Conservation (phyloP, 1,140 invertebrate species). For the Brachionus paranguensis region DNA sequence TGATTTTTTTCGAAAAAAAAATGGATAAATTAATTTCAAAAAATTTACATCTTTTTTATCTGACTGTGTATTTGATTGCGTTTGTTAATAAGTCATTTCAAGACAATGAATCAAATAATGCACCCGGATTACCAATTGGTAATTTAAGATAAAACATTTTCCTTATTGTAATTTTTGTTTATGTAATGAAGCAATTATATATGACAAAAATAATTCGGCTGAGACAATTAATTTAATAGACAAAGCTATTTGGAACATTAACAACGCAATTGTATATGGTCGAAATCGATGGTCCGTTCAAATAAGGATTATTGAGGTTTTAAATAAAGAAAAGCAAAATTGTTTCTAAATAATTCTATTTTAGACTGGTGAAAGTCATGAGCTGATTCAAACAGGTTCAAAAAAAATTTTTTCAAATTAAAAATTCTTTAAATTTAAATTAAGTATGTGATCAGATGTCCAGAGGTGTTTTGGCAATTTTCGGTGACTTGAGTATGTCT, state of each 20-base stretch:
- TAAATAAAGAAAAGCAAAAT: not conserved
- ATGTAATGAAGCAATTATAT: not conserved
- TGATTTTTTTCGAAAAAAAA: not conserved
- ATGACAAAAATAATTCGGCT: not conserved
- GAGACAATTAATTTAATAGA: not conserved
- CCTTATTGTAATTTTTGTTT: not conserved
- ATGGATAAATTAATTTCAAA: not conserved
- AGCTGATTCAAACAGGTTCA: slow-evolving; percentile 1
- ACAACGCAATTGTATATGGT: not conserved
- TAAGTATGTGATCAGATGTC: slow-evolving; percentile 83
- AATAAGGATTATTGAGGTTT: not conserved
- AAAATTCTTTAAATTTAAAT: not conserved
- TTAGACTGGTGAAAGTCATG: not conserved
- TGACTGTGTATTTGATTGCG: not conserved
- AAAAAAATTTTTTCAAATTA: not conserved
- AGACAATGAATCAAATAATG: not conserved
- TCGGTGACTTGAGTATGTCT: slow-evolving; percentile 81
- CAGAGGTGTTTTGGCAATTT: slow-evolving; percentile 77
- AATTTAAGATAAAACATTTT: not conserved
- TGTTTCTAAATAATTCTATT: not conserved
- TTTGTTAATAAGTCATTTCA: not conserved
- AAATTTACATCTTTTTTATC: not conserved
- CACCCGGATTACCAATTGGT: not conserved
- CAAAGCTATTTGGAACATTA: not conserved
- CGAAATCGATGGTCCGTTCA: slow-evolving; percentile 7